Evolutionary conservation across 1,140 invertebrate species (phyloP).

Genomic region (Calycopis cecrops): DNA sequence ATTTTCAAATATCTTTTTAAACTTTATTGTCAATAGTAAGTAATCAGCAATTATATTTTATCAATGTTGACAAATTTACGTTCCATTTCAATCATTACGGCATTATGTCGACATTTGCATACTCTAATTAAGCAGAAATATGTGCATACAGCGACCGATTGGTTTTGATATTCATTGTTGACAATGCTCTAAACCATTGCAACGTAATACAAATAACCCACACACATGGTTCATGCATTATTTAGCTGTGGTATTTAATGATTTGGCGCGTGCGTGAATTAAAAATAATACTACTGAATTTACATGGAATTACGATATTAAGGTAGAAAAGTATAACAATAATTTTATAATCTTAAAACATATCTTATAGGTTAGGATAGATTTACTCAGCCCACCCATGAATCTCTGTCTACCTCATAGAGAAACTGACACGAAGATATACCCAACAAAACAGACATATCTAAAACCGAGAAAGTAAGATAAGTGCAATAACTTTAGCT

Average conservation of each 20-base stretch:
- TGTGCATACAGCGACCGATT: conserved; percentile 3
- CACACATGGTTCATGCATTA: conserved; percentile 1
- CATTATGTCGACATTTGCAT: conserved; percentile 9
- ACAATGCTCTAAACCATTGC: conserved; percentile 1
- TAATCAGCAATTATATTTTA: no score
- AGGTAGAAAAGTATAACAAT: background rate
- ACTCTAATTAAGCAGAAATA: conserved; percentile 10
- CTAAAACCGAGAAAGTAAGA: no score
- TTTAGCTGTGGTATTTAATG: conserved; percentile 2
- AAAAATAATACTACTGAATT: conserved; percentile 2
- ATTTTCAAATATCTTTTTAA: no score
- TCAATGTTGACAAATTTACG: conserved; percentile 8
- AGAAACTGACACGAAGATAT: no score
- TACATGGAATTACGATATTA: background rate
- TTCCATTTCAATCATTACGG: background rate
- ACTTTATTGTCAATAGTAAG: no score
- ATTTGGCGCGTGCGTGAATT: background rate
- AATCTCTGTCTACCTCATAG: no score
- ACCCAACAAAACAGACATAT: no score
- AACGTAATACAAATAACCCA: background rate
- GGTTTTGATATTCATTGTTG: background rate
- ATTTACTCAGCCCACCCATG: no score
- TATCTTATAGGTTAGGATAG: no score
- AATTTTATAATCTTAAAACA: background rate
- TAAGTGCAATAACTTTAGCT: no score